Conservation (phyloP, 2,797 vertebrate species). For the Macropus fuliginosus region DNA sequence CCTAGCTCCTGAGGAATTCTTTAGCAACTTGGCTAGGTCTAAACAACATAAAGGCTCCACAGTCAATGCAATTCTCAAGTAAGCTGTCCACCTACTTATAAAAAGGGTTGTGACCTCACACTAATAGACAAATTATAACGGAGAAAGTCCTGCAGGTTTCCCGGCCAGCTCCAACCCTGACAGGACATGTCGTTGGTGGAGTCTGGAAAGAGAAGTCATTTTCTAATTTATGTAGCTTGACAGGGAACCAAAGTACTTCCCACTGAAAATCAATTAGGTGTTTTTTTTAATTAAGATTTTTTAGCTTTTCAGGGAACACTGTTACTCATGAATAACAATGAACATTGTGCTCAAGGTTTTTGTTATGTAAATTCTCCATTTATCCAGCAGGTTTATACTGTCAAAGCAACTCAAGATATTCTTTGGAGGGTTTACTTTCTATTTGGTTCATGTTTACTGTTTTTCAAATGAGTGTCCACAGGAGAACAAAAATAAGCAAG, state of each 20-base stretch:
- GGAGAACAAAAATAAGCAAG: constrained; percentile 8
- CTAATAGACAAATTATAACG: neutral
- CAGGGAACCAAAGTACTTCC: constrained; percentile 54
- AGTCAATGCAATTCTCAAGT: neutral
- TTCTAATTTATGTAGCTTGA: neutral
- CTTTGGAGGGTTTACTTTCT: constrained; percentile 53
- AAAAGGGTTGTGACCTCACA: neutral
- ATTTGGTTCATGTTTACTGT: constrained; percentile 52
- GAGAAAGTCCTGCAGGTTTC: neutral
- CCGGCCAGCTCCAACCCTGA: neutral
- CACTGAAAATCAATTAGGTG: constrained; percentile 65
- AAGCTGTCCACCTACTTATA: neutral
- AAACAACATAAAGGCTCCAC: neutral
- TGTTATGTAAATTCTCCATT: constrained; percentile 77
- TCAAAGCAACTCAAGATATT: constrained; percentile 47
- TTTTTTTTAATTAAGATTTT: constrained; percentile 73
- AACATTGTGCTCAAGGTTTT: constrained; percentile 58
- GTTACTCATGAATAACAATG: constrained; percentile 67
- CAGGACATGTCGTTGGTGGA: neutral
- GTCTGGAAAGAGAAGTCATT: neutral
- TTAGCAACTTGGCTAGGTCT: neutral
- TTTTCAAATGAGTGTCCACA: constrained; percentile 56
- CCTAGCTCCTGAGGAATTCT: neutral
- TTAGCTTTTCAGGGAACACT: constrained; percentile 65
- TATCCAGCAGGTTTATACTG: constrained; percentile 61